Percentiles rank a stretch among this genome's conserved stretches.
Evolutionary conservation across 1,140 invertebrate genomes (phyloP).

Genomic region (Bradynema listronoti): DNA sequence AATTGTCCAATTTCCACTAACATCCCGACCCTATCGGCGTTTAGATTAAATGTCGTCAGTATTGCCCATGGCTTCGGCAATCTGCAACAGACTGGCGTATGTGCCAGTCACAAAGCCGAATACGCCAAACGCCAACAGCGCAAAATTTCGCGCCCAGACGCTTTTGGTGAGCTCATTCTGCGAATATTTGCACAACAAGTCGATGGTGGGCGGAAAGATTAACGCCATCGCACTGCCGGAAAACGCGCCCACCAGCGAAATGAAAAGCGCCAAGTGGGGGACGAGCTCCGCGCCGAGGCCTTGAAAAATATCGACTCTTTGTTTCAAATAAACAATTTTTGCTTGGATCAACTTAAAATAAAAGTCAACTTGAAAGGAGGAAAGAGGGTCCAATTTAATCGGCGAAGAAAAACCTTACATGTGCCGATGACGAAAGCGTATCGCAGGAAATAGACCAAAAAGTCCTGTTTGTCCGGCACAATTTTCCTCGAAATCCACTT

Average conservation of each 20-base stretch:
- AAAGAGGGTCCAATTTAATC: neutral
- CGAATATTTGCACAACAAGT: slow-evolving; percentile 44
- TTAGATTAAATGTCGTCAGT: slow-evolving; percentile 21
- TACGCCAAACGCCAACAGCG: slow-evolving; percentile 31
- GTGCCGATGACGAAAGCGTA: slow-evolving; percentile 45
- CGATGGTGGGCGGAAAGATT: slow-evolving; percentile 54
- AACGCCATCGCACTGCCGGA: slow-evolving; percentile 50
- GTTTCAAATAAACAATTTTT: neutral
- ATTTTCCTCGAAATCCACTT: slow-evolving; percentile 55
- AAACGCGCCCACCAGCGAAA: slow-evolving; percentile 51
- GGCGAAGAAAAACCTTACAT: slow-evolving; percentile 28
- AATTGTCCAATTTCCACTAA: no score
- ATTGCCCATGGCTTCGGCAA: slow-evolving; percentile 21
- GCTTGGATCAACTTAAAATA: neutral
- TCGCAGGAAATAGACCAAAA: slow-evolving; percentile 42
- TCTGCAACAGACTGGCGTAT: slow-evolving; percentile 37
- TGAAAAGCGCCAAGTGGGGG: slow-evolving; percentile 53
- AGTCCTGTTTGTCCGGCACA: slow-evolving; percentile 35
- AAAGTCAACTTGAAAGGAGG: neutral
- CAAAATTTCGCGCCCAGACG: slow-evolving; percentile 38
- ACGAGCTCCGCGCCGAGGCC: slow-evolving; percentile 49
- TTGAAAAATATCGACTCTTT: slow-evolving; percentile 17
- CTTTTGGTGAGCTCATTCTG: slow-evolving; percentile 20
- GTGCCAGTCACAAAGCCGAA: slow-evolving; percentile 42
- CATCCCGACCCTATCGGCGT: no score